Conservation (phyloP, 1,140 invertebrate genomes). For the Cherax destructor region DNA sequence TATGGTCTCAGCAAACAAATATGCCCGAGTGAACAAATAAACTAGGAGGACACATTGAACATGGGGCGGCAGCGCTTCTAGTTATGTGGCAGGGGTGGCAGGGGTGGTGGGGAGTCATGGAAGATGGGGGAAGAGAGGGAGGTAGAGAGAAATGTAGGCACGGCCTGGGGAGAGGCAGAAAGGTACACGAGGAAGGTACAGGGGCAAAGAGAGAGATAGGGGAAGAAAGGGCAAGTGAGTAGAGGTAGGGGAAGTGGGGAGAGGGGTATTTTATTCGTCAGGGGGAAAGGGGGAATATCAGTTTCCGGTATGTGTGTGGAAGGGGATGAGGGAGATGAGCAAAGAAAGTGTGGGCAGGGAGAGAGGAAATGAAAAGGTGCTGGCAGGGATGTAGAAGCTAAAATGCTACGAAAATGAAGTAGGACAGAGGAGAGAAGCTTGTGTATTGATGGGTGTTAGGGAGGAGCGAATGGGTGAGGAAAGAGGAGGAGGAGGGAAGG, state of each 20-base stretch:
- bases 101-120: too few species aligned
- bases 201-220: neutral
- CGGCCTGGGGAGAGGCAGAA: too few species aligned
- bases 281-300: too few species aligned
- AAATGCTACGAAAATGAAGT: neutral
- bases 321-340: neutral
- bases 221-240: neutral
- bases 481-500: neutral
- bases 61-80: neutral
- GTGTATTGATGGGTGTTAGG: neutral
- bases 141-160: too few species aligned
- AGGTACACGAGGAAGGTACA: too few species aligned
- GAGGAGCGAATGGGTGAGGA: neutral
- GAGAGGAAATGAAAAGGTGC: neutral
- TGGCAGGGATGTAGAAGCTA: neutral
- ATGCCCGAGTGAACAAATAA: constrained; percentile 36
- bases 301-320: too few species aligned
- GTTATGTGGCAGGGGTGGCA: neutral
- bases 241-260: neutral
- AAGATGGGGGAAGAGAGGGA: neutral
- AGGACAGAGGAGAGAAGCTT: neutral
- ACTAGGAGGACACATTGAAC: neutral
- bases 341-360: too few species aligned
- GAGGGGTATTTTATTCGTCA: neutral
- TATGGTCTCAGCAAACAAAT: constrained; percentile 42